Evolutionary conservation across 2,888 invertebrate species (phyloP).

Genomic region (Masnerella sp.): DNA sequence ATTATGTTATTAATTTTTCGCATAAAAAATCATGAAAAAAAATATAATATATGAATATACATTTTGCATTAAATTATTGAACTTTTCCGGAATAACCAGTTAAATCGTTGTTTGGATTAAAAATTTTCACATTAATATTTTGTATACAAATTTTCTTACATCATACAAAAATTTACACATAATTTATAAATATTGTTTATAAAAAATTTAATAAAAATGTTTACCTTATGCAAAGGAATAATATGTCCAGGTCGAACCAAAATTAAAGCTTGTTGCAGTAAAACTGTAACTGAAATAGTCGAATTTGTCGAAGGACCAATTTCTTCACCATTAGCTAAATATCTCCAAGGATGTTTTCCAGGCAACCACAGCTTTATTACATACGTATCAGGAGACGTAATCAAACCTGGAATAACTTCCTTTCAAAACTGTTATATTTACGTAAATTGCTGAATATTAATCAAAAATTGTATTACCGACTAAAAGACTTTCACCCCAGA

Average conservation of each 20-base stretch:
- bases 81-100: too few relatives aligned
- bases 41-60: too few relatives aligned
- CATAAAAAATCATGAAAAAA: too few relatives aligned
- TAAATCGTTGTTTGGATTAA: too few relatives aligned
- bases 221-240: slow-evolving; percentile 63
- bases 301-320: slow-evolving; percentile 43
- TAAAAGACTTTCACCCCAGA: slow-evolving; percentile 65
- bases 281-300: slow-evolving; percentile 41
- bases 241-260: slow-evolving; percentile 63
- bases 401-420: slow-evolving; percentile 10
- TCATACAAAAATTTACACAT: neutral
- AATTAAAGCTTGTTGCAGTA: slow-evolving; percentile 55
- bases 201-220: too few relatives aligned
- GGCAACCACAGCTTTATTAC: slow-evolving; percentile 64
- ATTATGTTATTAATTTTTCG: neutral
- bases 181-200: neutral
- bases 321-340: slow-evolving; percentile 58
- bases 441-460: neutral
- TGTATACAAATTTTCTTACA: too few relatives aligned
- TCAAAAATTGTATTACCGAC: slow-evolving; percentile 56
- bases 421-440: too few relatives aligned
- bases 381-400: slow-evolving; percentile 29
- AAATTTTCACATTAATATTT: too few relatives aligned
- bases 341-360: slow-evolving; percentile 62
- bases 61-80: too few relatives aligned